These are phyloP conservation scores for Ctenopoma multispine DNA, from an alignment of 2,797 vertebrate species.

Conservation along the genomic window DNA sequence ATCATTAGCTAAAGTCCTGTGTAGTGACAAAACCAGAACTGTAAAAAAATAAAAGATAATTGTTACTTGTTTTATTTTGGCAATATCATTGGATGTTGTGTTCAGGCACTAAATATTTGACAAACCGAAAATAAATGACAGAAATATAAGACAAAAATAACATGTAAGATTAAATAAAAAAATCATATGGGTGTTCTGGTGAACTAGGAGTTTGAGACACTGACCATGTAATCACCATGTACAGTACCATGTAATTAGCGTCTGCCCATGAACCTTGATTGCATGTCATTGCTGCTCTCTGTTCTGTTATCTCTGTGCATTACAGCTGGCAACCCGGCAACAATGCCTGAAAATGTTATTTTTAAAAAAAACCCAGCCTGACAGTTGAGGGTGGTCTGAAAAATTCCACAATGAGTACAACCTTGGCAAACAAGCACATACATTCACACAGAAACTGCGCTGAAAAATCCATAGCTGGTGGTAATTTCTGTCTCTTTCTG, in stretches of 20 bases:
- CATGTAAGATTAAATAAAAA: too few relatives aligned
- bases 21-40: too few relatives aligned
- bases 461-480: background rate
- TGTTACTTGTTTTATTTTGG: too few relatives aligned
- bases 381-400: background rate
- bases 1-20: too few relatives aligned
- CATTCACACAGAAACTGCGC: background rate
- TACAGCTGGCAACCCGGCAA: background rate
- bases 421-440: background rate
- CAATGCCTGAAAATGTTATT: background rate
- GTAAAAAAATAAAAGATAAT: too few relatives aligned
- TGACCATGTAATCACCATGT: background rate
- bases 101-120: background rate
- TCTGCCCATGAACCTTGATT: background rate
- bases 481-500: constrained; percentile 31
- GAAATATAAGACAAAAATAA: background rate
- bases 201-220: background rate
- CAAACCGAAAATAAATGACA: background rate
- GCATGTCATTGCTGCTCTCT: background rate
- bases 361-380: background rate
- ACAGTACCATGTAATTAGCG: background rate
- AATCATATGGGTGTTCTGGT: background rate
- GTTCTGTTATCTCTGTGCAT: background rate
- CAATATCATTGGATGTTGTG: too few relatives aligned
- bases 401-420: background rate